phyloP scores from a whole-genome alignment of 2,888 invertebrate genomes.

The Mythimna loreyi region DNA sequence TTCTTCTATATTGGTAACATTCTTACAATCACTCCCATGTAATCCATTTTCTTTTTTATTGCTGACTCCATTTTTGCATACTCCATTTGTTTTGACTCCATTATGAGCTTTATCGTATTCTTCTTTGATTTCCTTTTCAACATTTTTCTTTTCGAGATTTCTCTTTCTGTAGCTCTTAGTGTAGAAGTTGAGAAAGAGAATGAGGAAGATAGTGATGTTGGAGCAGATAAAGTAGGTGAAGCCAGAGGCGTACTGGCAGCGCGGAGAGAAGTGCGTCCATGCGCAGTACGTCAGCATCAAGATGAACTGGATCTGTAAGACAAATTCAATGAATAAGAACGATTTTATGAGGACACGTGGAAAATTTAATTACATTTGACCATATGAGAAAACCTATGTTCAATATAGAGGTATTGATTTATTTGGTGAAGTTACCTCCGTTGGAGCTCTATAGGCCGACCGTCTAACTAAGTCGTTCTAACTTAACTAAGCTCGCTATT shows the following conservation, averaged over 20 bases:
- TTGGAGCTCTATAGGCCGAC: no score
- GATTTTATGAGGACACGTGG: neutral
- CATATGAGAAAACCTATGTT: no score
- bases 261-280: conserved; percentile 89
- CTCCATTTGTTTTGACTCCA: conserved; percentile 67
- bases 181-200: conserved; percentile 93
- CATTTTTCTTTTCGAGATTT: conserved; percentile 72
- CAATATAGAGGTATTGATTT: no score
- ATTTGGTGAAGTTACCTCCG: no score
- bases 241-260: conserved; percentile 91
- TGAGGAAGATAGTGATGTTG: conserved; percentile 92
- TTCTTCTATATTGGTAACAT: conserved; percentile 73
- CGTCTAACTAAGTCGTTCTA: no score
- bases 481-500: no score
- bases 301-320: conserved; percentile 92
- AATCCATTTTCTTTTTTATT: conserved; percentile 68
- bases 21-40: conserved; percentile 70
- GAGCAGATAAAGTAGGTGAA: conserved; percentile 89
- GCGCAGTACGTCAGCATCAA: conserved; percentile 92
- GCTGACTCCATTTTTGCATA: conserved; percentile 67
- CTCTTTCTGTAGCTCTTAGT: conserved; percentile 89
- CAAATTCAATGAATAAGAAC: conserved; percentile 1
- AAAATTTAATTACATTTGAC: neutral
- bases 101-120: conserved; percentile 71
- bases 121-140: conserved; percentile 72